Percentiles rank a stretch among this genome's conserved stretches.
These are phyloP conservation scores for Colistium nudipinnis DNA, from an alignment of 2,113 vertebrate species.

Conservation along the genomic window DNA sequence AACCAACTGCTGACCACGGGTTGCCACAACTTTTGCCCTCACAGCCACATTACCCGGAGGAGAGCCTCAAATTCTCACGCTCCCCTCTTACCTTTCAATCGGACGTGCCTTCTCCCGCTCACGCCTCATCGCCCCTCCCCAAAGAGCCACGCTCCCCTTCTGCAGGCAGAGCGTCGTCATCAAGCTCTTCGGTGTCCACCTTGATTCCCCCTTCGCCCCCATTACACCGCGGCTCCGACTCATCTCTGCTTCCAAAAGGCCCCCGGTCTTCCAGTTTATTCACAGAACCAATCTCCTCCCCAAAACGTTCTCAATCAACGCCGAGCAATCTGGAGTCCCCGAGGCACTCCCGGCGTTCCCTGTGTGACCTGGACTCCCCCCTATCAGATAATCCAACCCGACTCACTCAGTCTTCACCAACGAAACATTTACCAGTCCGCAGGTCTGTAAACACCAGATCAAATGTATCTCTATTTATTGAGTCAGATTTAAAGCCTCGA, in stretches of 20 bases:
- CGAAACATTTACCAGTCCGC: neutral
- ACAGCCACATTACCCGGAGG: slow-evolving; percentile 19
- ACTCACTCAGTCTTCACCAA: slow-evolving; percentile 17
- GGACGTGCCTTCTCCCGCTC: slow-evolving; percentile 19
- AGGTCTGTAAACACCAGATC: neutral
- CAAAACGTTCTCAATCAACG: slow-evolving; percentile 35
- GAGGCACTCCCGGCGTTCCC: slow-evolving; percentile 46
- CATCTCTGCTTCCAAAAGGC: slow-evolving; percentile 32
- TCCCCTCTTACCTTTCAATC: neutral
- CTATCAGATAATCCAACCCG: slow-evolving; percentile 27
- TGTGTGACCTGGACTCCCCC: slow-evolving; percentile 23
- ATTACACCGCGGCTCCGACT: slow-evolving; percentile 24
- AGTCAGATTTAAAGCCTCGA: neutral
- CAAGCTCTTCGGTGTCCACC: slow-evolving; percentile 39
- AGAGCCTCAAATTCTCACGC: slow-evolving; percentile 16
- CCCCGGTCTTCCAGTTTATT: slow-evolving; percentile 35
- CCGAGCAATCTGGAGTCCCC: slow-evolving; percentile 35
- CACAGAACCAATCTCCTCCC: slow-evolving; percentile 33
- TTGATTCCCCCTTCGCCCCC: slow-evolving; percentile 42
- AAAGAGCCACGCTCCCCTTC: slow-evolving; percentile 14
- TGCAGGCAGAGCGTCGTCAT: slow-evolving; percentile 46
- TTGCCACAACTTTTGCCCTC: slow-evolving; percentile 28
- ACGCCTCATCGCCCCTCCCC: slow-evolving; percentile 2
- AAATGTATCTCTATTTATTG: slow-evolving; percentile 1
- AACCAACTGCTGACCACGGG: slow-evolving; percentile 29